Evolutionary conservation across 1,140 invertebrate genomes (phyloP).

Genomic region (Drosophila varians): DNA sequence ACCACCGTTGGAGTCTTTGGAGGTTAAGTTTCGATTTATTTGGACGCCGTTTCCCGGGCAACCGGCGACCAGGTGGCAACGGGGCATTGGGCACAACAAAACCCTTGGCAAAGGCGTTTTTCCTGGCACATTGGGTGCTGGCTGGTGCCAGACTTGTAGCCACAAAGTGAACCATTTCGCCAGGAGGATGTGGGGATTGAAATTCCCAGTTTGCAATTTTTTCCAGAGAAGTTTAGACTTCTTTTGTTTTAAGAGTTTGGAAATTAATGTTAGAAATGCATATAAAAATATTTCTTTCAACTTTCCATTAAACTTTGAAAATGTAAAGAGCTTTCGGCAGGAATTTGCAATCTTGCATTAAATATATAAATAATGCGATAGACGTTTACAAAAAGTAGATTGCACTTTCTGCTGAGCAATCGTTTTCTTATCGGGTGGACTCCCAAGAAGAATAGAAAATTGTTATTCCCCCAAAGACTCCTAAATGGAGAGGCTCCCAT

Average conservation of each 20-base stretch:
- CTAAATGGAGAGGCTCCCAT: background rate
- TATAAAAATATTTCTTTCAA: background rate
- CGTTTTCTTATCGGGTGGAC: too few relatives aligned
- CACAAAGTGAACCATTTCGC: constrained; percentile 1
- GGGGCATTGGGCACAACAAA: constrained; percentile 33
- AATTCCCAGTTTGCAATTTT: background rate
- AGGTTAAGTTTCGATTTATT: constrained; percentile 37
- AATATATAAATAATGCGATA: too few relatives aligned
- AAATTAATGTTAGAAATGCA: too few relatives aligned
- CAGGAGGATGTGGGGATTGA: background rate
- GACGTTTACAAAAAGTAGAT: too few relatives aligned
- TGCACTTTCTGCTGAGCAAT: too few relatives aligned
- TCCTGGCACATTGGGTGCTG: background rate
- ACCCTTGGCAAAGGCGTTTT: constrained; percentile 10
- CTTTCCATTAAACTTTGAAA: too few relatives aligned
- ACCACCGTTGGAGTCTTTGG: constrained; percentile 6
- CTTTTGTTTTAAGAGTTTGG: too few relatives aligned
- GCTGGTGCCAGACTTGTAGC: constrained; percentile 13
- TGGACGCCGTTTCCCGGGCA: constrained; percentile 30
- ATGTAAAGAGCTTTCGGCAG: too few relatives aligned
- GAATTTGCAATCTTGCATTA: too few relatives aligned
- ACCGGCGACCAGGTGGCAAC: constrained; percentile 27
- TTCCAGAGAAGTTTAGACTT: background rate
- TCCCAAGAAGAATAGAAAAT: too few relatives aligned
- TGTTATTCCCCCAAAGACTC: too few relatives aligned